Evolutionary conservation across 2,797 vertebrate genomes (phyloP).

Genomic region (Valencia hispanica): DNA sequence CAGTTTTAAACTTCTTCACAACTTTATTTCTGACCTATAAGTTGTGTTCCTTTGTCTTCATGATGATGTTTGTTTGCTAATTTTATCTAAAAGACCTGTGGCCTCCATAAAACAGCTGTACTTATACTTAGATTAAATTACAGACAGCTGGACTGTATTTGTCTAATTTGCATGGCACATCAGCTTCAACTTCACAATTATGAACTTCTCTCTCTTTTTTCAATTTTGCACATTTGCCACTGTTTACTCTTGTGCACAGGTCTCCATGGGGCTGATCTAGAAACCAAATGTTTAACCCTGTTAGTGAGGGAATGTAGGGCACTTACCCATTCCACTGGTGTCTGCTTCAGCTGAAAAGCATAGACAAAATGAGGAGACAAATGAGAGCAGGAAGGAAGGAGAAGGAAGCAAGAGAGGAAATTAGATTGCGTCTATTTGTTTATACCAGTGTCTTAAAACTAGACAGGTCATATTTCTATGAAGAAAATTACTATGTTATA

Average conservation of each 20-base stretch:
- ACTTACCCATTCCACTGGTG: conserved; percentile 68
- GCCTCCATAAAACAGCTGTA: neutral
- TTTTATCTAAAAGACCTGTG: neutral
- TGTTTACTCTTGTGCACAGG: neutral
- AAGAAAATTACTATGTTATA: conserved; percentile 12
- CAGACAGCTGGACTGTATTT: neutral
- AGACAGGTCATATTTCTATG: conserved; percentile 7
- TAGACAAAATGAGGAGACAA: conserved; percentile 5
- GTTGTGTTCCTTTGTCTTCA: neutral
- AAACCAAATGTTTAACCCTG: conserved; percentile 24
- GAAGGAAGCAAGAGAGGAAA: conserved; percentile 3
- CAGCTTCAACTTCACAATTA: neutral
- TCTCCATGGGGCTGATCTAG: conserved; percentile 16
- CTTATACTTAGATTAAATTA: neutral
- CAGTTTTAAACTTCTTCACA: neutral
- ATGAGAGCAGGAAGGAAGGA: conserved; percentile 17
- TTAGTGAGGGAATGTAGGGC: conserved; percentile 22
- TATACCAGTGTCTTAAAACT: neutral
- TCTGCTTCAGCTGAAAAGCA: conserved; percentile 61
- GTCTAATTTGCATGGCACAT: too few species aligned
- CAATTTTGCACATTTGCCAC: conserved; percentile 12
- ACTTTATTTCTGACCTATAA: neutral
- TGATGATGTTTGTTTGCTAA: neutral
- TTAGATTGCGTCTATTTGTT: neutral
- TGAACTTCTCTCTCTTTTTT: neutral